A percentile compares a stretch with the other conserved stretches of the same genome.
phyloP scores from a whole-genome alignment of 2,113 vertebrate genomes.

The Perognathus longimembris region DNA sequence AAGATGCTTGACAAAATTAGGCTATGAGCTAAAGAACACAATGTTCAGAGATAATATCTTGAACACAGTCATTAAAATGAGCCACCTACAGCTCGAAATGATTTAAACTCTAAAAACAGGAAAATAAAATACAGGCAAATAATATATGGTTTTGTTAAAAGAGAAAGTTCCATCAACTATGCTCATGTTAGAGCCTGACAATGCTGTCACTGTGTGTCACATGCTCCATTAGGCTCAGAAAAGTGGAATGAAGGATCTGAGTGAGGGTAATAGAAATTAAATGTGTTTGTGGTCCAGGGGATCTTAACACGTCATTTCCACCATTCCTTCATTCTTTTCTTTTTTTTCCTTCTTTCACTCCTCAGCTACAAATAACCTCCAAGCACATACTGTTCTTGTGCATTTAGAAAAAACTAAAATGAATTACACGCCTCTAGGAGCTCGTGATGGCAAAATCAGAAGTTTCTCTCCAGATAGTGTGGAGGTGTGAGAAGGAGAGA shows the following conservation, averaged over 20 bases:
- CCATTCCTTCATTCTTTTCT: background rate
- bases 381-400: background rate
- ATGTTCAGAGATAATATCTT: constrained; percentile 1
- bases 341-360: background rate
- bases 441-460: background rate
- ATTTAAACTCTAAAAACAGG: constrained; percentile 7
- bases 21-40: constrained; percentile 47
- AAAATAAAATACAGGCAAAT: background rate
- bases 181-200: background rate
- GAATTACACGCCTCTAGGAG: background rate
- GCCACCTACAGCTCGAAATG: background rate
- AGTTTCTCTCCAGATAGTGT: background rate
- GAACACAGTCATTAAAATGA: constrained; percentile 28
- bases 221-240: background rate
- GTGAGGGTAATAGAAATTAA: background rate
- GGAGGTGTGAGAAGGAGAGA: background rate
- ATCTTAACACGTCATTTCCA: background rate
- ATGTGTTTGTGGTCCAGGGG: background rate
- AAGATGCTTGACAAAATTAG: background rate
- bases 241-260: background rate
- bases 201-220: background rate
- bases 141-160: background rate
- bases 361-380: background rate
- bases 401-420: background rate
- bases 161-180: background rate